Evolutionary conservation across 2,888 invertebrate genomes (phyloP), one percentile per base, ranked within the genome.

Genomic region (Chaetogeoica ovagalla): DNA sequence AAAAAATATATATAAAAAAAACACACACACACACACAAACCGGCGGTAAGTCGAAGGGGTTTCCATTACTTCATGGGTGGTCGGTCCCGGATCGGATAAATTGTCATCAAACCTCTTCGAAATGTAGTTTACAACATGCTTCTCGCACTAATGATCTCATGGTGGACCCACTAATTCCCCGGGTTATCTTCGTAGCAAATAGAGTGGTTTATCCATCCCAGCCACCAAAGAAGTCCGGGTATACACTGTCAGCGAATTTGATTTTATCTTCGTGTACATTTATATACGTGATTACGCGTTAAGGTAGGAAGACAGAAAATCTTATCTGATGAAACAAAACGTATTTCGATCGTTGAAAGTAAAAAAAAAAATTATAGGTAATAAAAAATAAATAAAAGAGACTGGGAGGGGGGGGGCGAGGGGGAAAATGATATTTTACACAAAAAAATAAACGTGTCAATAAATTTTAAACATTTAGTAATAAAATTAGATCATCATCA

Each of bases 11-110:
- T 1, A 55, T 59, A 57, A 55, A 74, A 48, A 15, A 52, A 65
- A 43, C 43, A 9, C 7, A 43, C 7, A 43, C 4, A 39, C 39
- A 39, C 4, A 39, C 39, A 7, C 19, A 62, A n/a, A n/a, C 70
- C 62, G n/a, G 62, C 43, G 79, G 79, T 63, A 30, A 69, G 70
- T n/a, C 37, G 43, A 77, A 60, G 65, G 68, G 77, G 62, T 69
- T 62, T 79, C 62, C 63, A 55, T 70, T 37, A 62, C 55, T 13
- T n/a, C 63, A 79, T 71, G 69, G 70, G 69, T 70, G 79, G 79
- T 79, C 70, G n/a, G n/a, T n/a, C 55, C 65, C n/a, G n/a, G n/a
- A 62, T 79, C 79, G 57, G 79, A 79, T 79, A 79, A 79, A 79
- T 79, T 79, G 79, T 79, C 79, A 65, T 79, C 79, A 71, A 71